Base-by-base conservation (phyloP, 1,140 invertebrate genomes). In the Pseudomyrmex pallidus region DNA sequence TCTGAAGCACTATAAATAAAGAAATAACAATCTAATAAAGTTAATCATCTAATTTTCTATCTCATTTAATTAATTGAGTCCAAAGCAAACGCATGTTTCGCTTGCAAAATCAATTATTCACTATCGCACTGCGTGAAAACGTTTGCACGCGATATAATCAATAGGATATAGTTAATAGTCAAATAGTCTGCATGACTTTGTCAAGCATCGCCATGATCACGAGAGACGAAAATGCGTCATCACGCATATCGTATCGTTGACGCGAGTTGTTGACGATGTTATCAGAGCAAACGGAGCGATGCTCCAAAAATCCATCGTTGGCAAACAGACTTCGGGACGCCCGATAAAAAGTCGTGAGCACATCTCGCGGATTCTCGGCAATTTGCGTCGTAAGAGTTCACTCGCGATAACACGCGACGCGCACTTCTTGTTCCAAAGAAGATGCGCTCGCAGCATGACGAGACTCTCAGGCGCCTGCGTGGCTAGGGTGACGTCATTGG, bases 401-500 rank as follows among this genome's bases (percentile, higher is more conserved):
- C 35, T 63, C 83, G 78, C 86, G 86, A 70, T 74, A 78, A 13
- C 62, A 56, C 50, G 61, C 35, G 5, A 35, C 35, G 56, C 46
- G 50, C 50, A 17, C 56, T 25, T 15, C 5, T 50, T 63, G 77
- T 74, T 72, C 67, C 78, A 25, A 61, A 73, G 61, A 84, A 89
- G 83, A 73, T 83, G 77, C 85, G 78, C 83, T 67, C 72, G 82
- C 73, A 77, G 88, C 85, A 77, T 56, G 67, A 73, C 86, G 89
- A 91, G 91, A 91, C 90, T 85, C 87, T 77, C 86, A 74, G 90
- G 92, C 92, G 93, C 93, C 90, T 93, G 93, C 93, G 93, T 92
- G 77, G 89, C 87, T 66, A 35, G 70, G 80, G 85, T 94, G 93
- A 94, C 93, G 93, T 93, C 93, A 94, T 89, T 93, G 92, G 92